Base-by-base conservation (phyloP, 2,888 invertebrate species). In the Noctua janthe region DNA sequence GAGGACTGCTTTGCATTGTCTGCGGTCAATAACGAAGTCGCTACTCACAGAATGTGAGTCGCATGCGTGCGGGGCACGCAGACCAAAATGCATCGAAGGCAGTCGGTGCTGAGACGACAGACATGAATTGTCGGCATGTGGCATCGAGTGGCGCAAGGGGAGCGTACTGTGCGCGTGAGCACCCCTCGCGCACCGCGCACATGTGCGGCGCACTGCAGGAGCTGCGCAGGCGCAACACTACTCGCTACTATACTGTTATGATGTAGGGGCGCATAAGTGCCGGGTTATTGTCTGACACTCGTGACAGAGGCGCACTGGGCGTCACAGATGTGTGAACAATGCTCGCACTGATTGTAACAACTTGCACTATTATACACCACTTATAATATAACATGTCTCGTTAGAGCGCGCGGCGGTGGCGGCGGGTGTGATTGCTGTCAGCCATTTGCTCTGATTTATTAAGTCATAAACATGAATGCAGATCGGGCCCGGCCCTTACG, bases 301-400 rank as follows among this genome's bases (percentile, higher is more conserved):
- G 72, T 43, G 54, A 29, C 87, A 54, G 20, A 17, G 51, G 35
- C 39, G 10, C 35, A n/a, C 62, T 13, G 54, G 20, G 17, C 39
- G 15, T 47, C 69, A 73, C 84, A 85, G 78, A 87, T 84, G 87
- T 56, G 51, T 17, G 49, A n/a, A 84, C 84, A 84, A 87, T 73
- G 67, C 72, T 47, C 54, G 20, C 35, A 23, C 23, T 74, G 59
- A 59, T 69, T 75, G 70, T 54, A 20, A n/a, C 51, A 39, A 56
- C 51, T 13, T 59, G 39, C 17, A 29, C 54, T 54, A n/a, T 29
- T 56, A 23, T 20, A 56, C 39, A 47, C n/a, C 64, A 39, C 62
- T 69, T 56, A 13, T 20, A 20, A 39, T 66, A 69, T 66, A 69
- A 17, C 29, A 62, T 15, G 54, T 23, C 39, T 64, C 51, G 69